Evolutionary conservation across 2,888 invertebrate species (phyloP), one percentile per base, ranked within the genome.

Genomic region (Scaptomyza tumidula): DNA sequence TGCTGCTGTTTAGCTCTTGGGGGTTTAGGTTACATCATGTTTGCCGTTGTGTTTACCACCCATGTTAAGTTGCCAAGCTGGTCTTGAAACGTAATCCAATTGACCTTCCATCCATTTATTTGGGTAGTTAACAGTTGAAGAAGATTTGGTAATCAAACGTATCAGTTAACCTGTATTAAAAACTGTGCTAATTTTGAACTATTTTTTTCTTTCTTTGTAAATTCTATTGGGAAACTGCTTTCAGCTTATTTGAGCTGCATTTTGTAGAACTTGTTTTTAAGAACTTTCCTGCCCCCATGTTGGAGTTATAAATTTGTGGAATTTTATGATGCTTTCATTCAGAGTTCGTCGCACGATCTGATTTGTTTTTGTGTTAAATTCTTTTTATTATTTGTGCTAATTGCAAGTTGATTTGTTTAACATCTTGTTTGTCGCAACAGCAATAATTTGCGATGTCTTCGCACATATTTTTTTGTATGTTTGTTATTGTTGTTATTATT

Each of bases 21-120:
- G 6, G 10, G 2, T 16, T 43, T 13, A 16, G 33, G 67, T 86
- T 88, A 88, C 89, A 86, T 86, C 77, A 86, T 87, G 61, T 88
- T 87, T 84, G 70, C 66, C 11, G 16, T 50, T 67, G 48, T 71
- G 24, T 72, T 83, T 76, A 76, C 76, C 77, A 67, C 46, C 46
- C 63, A 41, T 46, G 27, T 31, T 19, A 27, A 31, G 65, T 60
- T 59, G 53, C 57, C 55, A 59, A 24, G 39, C 57, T 82, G 76
- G 55, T 77, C 83, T 75, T 85, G 83, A 78, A 77, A 64, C 56
- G 33, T 68, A 60, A 68, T 64, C 70, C 45, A 60, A 54, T 68
- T 80, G 89, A 79, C 86, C 86, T 87, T 87, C 81, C 41, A 14
- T 2, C 9, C 1, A 37, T 45, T 43, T 59, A 62, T 55, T 39